Evolutionary conservation across 1,140 invertebrate genomes (phyloP).

Genomic region (Procambarus clarkii): DNA sequence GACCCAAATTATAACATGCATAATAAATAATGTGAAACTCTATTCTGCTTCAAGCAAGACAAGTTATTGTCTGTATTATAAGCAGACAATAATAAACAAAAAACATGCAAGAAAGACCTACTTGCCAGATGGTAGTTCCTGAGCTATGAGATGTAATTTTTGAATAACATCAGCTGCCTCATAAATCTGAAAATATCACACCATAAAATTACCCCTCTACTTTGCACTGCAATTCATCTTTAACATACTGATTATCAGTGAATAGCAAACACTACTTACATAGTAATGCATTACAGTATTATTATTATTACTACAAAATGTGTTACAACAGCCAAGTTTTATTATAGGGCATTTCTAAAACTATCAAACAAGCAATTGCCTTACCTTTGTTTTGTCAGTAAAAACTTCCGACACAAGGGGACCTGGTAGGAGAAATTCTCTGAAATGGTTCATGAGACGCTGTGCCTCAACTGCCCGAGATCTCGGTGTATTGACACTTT

Average conservation of each 20-base stretch:
- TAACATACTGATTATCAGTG: not conserved
- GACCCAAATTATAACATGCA: too few species aligned
- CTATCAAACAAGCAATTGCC: slow-evolving; percentile 1
- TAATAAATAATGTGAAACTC: too few species aligned
- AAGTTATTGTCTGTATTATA: too few species aligned
- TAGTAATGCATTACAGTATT: too few species aligned
- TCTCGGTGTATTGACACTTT: slow-evolving; percentile 96
- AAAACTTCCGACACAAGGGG: slow-evolving; percentile 91
- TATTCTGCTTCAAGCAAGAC: too few species aligned
- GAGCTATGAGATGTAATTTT: slow-evolving; percentile 95
- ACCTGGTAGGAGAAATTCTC: slow-evolving; percentile 92
- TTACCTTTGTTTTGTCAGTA: slow-evolving; percentile 88
- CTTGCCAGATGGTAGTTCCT: slow-evolving; percentile 92
- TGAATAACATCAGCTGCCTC: slow-evolving; percentile 99
- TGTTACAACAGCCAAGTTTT: too few species aligned
- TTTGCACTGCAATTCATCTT: not conserved
- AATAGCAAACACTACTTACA: too few species aligned
- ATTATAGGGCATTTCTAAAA: not conserved
- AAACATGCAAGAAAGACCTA: slow-evolving; percentile 74
- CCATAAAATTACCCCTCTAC: not conserved
- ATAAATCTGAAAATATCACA: slow-evolving; percentile 77
- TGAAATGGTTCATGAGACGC: slow-evolving; percentile 94
- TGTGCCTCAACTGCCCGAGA: slow-evolving; percentile 95
- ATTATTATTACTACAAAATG: too few species aligned
- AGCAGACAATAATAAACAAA: not conserved